Percentiles rank a stretch among this genome's conserved stretches.
Conservation (phyloP, 1,140 invertebrate genomes). For the Anagrus nilaparvatae region DNA sequence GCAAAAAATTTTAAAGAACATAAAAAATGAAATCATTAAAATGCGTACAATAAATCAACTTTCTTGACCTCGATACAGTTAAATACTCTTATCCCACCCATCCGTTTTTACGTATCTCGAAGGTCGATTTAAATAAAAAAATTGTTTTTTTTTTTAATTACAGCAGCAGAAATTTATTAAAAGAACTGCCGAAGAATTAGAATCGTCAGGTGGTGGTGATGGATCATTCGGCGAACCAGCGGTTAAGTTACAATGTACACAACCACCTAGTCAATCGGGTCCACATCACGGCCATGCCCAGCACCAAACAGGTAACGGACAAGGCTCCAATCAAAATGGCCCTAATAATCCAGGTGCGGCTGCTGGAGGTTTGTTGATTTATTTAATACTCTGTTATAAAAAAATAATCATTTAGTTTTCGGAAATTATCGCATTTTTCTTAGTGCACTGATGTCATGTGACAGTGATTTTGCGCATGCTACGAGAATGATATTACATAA, state of each 20-base stretch:
- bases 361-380: slow-evolving; percentile 5
- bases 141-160: slow-evolving; percentile 32
- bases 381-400: too few species aligned
- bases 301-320: slow-evolving; percentile 30
- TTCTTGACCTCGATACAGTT: too few species aligned
- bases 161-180: slow-evolving; percentile 77
- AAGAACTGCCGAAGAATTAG: slow-evolving; percentile 61
- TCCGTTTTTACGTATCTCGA: too few species aligned
- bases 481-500: too few species aligned
- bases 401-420: too few species aligned
- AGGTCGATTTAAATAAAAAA: background rate
- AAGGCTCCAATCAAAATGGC: slow-evolving; percentile 25
- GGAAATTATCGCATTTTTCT: too few species aligned
- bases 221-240: slow-evolving; percentile 56
- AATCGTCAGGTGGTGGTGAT: slow-evolving; percentile 42
- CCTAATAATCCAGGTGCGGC: slow-evolving; percentile 2
- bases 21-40: too few species aligned
- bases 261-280: slow-evolving; percentile 36
- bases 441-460: too few species aligned
- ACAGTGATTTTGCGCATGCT: too few species aligned
- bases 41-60: too few species aligned
- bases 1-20: too few species aligned
- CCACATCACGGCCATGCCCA: slow-evolving; percentile 30
- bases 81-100: too few species aligned
- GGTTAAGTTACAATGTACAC: slow-evolving; percentile 65